phyloP scores from a whole-genome alignment of 2,797 vertebrate species.

The Todus mexicanus region DNA sequence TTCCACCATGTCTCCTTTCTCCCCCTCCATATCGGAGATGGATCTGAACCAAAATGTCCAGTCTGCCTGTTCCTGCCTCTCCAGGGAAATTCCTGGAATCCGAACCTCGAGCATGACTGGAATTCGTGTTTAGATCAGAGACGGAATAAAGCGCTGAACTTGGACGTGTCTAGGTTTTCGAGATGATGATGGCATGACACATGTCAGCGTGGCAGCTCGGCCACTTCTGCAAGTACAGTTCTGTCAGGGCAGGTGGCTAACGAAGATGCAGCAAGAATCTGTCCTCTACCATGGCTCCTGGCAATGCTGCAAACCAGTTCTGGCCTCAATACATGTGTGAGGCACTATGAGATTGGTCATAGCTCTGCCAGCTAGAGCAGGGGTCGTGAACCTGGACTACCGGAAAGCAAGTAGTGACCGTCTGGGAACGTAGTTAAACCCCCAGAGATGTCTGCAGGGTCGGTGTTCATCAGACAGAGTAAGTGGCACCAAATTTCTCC shows the following conservation, averaged over 20 bases:
- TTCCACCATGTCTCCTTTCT: conserved; percentile 35
- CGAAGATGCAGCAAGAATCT: not conserved
- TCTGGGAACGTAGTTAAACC: not conserved
- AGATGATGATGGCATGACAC: not conserved
- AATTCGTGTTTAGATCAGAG: conserved; percentile 23
- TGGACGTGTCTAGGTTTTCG: not conserved
- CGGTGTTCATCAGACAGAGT: not conserved
- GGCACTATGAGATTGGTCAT: not conserved
- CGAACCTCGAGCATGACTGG: not conserved
- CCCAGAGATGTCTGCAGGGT: not conserved
- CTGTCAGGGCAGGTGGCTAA: not conserved
- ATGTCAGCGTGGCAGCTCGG: not conserved
- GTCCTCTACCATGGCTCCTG: not conserved
- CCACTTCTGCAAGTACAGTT: not conserved
- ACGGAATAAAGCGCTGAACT: not conserved
- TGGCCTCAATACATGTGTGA: not conserved
- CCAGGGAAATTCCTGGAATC: conserved; percentile 36
- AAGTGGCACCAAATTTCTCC: not conserved
- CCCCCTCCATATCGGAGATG: not conserved
- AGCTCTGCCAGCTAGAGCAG: not conserved
- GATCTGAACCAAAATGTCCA: conserved; percentile 53
- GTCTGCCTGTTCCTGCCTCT: conserved; percentile 7
- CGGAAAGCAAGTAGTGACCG: not conserved
- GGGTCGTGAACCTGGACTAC: not conserved
- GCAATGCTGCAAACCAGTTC: not conserved